These are phyloP conservation scores for Amphimallon solstitiale DNA, from an alignment of 2,888 invertebrate genomes.

Conservation along the genomic window DNA sequence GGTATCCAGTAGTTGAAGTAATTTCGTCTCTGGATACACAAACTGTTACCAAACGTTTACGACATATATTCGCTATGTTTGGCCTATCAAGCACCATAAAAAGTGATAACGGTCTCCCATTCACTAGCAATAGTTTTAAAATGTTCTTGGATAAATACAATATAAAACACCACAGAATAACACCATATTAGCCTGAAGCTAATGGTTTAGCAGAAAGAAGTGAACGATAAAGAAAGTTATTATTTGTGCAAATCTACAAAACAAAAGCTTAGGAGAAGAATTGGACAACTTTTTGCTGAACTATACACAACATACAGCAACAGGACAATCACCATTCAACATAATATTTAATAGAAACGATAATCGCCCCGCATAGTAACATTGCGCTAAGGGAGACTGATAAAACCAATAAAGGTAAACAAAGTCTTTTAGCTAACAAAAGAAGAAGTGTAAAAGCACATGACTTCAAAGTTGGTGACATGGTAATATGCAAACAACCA, in stretches of 20 bases:
- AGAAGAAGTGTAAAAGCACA: too few species aligned
- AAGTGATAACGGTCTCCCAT: too few species aligned
- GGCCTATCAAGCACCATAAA: conserved; percentile 8
- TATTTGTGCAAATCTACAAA: conserved; percentile 6
- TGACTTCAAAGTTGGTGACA: conserved; percentile 13
- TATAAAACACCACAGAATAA: conserved; percentile 38
- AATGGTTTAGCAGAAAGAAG: not conserved
- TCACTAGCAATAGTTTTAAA: conserved; percentile 36
- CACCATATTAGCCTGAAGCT: not conserved
- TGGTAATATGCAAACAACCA: conserved; percentile 13
- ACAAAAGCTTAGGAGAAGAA: too few species aligned
- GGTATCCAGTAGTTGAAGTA: conserved; percentile 2
- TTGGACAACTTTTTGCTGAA: not conserved
- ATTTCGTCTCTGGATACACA: not conserved
- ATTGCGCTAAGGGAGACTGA: not conserved
- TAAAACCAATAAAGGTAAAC: conserved; percentile 11
- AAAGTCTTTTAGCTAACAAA: conserved; percentile 1
- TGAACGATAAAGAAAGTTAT: not conserved
- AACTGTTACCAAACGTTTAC: not conserved
- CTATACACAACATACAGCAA: conserved; percentile 14
- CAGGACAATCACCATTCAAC: not conserved
- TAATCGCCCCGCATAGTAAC: conserved; percentile 1
- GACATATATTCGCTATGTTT: conserved; percentile 23
- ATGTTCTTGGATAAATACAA: conserved; percentile 20
- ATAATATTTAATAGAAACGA: conserved; percentile 11